Conservation (phyloP, 2,113 vertebrate species). For the Electrona antarctica region DNA sequence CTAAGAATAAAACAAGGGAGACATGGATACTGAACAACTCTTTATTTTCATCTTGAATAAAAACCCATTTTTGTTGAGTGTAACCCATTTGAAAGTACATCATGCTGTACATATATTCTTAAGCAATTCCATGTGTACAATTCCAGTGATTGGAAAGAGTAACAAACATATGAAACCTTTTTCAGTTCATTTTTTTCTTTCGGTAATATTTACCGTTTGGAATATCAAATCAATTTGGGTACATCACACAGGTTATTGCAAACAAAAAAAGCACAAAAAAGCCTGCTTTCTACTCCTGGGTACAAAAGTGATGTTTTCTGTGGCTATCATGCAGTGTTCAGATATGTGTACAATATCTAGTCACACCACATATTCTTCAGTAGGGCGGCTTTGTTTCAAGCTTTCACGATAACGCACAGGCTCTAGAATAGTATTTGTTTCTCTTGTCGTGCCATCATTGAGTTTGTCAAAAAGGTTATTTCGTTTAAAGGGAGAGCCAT, state of each 20-base stretch:
- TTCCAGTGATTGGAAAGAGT: constrained; percentile 69
- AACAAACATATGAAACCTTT: constrained; percentile 66
- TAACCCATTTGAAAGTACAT: constrained; percentile 60
- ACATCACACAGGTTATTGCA: constrained; percentile 66
- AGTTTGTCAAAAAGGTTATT: constrained; percentile 45
- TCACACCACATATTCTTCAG: constrained; percentile 59
- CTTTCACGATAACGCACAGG: constrained; percentile 65
- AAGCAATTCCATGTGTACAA: constrained; percentile 59
- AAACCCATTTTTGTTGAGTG: constrained; percentile 77
- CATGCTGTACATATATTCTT: constrained; percentile 68
- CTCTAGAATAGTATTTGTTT: constrained; percentile 69
- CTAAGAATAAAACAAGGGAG: constrained; percentile 4
- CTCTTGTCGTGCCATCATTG: constrained; percentile 76
- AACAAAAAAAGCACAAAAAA: constrained; percentile 57
- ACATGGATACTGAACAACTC: constrained; percentile 75
- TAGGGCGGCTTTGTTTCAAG: constrained; percentile 65
- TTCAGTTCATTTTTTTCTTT: constrained; percentile 42
- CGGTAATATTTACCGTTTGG: constrained; percentile 68
- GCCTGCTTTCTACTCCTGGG: constrained; percentile 54
- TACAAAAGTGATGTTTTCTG: constrained; percentile 68
- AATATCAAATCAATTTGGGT: constrained; percentile 67
- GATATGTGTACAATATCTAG: constrained; percentile 57
- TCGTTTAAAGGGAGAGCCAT: constrained; percentile 63
- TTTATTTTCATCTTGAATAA: constrained; percentile 87
- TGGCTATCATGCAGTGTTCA: constrained; percentile 74